Conservation (phyloP, 2,113 vertebrate species). For the Phalacrocorax brasilianus region DNA sequence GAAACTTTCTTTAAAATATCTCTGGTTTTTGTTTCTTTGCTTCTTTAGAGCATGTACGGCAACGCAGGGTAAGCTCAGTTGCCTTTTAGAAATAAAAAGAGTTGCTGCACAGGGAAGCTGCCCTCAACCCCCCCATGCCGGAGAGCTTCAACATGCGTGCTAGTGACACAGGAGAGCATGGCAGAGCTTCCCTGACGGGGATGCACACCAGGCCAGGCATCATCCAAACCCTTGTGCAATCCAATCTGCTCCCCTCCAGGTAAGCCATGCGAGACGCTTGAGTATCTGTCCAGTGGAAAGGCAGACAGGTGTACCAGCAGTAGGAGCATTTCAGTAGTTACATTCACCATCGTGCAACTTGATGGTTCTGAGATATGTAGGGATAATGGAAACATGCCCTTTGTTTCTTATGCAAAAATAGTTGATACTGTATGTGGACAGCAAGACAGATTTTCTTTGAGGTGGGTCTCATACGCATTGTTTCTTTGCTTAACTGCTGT, state of each 20-base stretch:
- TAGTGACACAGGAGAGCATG: rapidly evolving
- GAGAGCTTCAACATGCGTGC: not conserved
- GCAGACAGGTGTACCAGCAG: not conserved
- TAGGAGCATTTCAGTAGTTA: not conserved
- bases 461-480: not conserved
- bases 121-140: not conserved
- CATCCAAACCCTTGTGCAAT: not conserved
- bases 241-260: not conserved
- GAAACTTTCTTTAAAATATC: not conserved
- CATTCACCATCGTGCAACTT: rapidly evolving
- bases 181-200: not conserved
- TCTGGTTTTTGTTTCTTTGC: not conserved
- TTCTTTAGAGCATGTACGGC: not conserved
- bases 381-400: not conserved
- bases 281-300: not conserved
- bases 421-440: not conserved
- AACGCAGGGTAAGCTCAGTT: not conserved
- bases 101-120: not conserved
- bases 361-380: rapidly evolving
- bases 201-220: not conserved
- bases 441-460: not conserved
- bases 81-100: not conserved
- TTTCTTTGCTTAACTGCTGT: not conserved
- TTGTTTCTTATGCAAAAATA: not conserved
- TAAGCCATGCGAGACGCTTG: not conserved